Base-by-base conservation (phyloP, 2,888 invertebrate genomes). In the Cybosia mesomella region DNA sequence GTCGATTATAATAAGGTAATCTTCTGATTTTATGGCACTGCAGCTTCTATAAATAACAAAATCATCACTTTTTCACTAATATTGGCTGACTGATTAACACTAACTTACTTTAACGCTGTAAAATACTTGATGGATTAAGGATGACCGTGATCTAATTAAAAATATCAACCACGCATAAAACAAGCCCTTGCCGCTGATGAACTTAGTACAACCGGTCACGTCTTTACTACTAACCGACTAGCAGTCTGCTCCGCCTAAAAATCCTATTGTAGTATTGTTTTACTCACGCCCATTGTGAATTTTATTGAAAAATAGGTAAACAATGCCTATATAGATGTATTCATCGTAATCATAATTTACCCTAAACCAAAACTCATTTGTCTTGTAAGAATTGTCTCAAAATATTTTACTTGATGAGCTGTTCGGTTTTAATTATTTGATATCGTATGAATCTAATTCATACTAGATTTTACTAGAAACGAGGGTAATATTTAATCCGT, bases 261-360 rank as follows among this genome's bases (percentile, higher is more conserved):
- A 54, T 54, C 22, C 32, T 22, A 34, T 62, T 54, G 63, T 63
- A 22, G 63, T 63, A 63, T 63, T 63, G 54, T 63, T 34, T 22
- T 8, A 36, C 22, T 15, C 32, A 34, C 1, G 7, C 34, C 63
- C 18, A 63, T 63, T 63, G 63, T 63, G 22, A 36, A 22, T 54
- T 63, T 34, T 34, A 54, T 22, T 62, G 9, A 36, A 34, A 36
- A 63, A 34, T 54, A 54, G 15, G 54, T 54, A 63, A 54, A 63
- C 63, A 63, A 54, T 63, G 18, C 63, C 18, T 54, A n/a, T 59
- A 39, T 36, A 22, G 11, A 10, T 43, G 24, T 60, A 60, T 61
- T 61, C 60, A 61, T n/a, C 49, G 3, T 55, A 55, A 55, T 55
- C 8, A 61, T 28, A n/a, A 49, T 43, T 61, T 28, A 18, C n/a